Evolutionary conservation across 2,888 invertebrate genomes (phyloP).

Genomic region (Epiperipatus broadwayi): DNA sequence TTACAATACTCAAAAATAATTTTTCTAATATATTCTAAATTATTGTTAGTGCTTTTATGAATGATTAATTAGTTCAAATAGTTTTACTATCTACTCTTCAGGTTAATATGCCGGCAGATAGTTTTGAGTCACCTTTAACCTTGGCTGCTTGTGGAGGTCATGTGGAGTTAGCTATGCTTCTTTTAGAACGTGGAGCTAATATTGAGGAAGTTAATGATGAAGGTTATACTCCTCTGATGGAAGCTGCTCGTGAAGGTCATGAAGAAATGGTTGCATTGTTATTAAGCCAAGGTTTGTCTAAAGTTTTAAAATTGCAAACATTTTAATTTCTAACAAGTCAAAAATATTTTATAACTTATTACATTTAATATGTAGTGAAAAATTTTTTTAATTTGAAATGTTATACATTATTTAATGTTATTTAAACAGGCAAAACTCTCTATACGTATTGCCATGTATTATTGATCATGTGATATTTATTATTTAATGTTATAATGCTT

Average conservation of each 20-base stretch:
- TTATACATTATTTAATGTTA: too few species aligned
- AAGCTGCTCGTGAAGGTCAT: conserved; percentile 93
- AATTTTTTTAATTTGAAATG: too few species aligned
- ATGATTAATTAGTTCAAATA: neutral
- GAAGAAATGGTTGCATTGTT: conserved; percentile 92
- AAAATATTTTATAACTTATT: too few species aligned
- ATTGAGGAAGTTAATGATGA: conserved; percentile 68
- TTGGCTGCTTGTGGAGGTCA: conserved; percentile 97
- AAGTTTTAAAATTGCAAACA: too few species aligned
- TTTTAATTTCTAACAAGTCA: too few species aligned
- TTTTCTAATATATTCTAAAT: neutral
- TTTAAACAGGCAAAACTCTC: too few species aligned
- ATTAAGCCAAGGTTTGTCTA: conserved; percentile 65
- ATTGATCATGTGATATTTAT: too few species aligned
- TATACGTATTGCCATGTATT: too few species aligned
- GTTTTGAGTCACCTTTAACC: conserved; percentile 95
- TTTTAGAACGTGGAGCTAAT: conserved; percentile 90
- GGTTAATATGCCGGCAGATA: conserved; percentile 97
- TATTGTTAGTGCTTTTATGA: neutral
- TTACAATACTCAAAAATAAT: neutral
- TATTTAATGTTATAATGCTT: too few species aligned
- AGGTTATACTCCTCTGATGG: conserved; percentile 90
- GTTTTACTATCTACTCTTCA: conserved; percentile 19
- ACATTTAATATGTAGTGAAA: too few species aligned
- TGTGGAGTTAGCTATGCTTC: conserved; percentile 80